Conservation (phyloP, 2,113 vertebrate species). For the Takifugu flavidus region DNA sequence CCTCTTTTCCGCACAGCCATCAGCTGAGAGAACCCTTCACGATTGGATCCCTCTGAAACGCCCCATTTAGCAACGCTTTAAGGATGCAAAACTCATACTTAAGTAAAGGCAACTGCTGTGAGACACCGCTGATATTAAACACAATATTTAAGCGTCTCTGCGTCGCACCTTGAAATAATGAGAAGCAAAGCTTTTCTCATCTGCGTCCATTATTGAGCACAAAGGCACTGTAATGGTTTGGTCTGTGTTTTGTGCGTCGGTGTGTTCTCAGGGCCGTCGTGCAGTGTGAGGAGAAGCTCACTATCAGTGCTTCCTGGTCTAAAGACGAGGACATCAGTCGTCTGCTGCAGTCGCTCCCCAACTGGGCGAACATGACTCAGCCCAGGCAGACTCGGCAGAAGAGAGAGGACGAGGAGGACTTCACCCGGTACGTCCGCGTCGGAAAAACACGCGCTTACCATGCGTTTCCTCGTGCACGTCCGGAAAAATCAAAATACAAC, state of each 20-base stretch:
- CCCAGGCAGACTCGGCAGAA: conserved; percentile 90
- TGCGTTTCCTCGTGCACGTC: conserved; percentile 1
- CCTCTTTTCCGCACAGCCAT: not conserved
- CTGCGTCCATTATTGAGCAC: not conserved
- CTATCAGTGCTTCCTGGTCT: conserved; percentile 95
- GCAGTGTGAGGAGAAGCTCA: conserved; percentile 93
- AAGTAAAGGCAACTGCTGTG: too few species aligned
- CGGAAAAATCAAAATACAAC: too few species aligned
- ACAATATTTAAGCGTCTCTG: too few species aligned
- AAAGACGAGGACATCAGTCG: conserved; percentile 98
- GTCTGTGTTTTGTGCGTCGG: conserved; percentile 18
- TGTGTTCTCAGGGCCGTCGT: conserved; percentile 79
- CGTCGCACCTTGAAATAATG: too few species aligned
- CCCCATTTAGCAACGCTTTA: too few species aligned
- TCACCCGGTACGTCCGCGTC: conserved; percentile 78
- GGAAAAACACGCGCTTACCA: not conserved
- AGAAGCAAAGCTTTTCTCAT: too few species aligned
- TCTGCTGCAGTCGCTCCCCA: conserved; percentile 92
- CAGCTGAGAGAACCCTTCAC: too few species aligned
- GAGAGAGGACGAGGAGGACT: conserved; percentile 96
- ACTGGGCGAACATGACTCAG: conserved; percentile 94
- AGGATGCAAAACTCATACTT: too few species aligned
- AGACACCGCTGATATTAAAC: too few species aligned
- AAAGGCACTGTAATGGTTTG: not conserved
- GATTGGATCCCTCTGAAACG: too few species aligned